A percentile compares a stretch with the other conserved stretches of the same genome.
These are phyloP conservation scores for Omphaloscelis lunosa DNA, from an alignment of 2,888 invertebrate species.

Conservation along the genomic window DNA sequence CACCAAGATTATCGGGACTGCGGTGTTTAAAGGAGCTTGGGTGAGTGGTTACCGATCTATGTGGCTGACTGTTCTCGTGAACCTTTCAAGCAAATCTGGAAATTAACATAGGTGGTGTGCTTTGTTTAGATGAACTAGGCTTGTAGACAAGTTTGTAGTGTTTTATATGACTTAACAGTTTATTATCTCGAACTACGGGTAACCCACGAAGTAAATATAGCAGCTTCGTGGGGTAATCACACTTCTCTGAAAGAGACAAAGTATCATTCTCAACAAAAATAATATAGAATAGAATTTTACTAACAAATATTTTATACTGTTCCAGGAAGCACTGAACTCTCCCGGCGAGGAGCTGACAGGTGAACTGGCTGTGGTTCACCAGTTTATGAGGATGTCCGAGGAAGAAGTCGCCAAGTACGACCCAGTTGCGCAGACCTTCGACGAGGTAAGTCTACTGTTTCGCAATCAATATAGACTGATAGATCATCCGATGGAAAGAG, in stretches of 20 bases:
- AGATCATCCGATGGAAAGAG: not conserved
- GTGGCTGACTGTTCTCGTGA: not conserved
- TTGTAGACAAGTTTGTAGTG: too few species aligned
- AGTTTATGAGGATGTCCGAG: slow-evolving; percentile 94
- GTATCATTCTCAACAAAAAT: not conserved
- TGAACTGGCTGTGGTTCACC: slow-evolving; percentile 92
- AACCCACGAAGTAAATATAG: too few species aligned
- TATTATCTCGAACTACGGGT: too few species aligned
- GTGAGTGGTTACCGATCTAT: slow-evolving; percentile 69
- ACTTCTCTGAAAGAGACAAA: too few species aligned
- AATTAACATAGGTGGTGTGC: too few species aligned
- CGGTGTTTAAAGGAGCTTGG: slow-evolving; percentile 92
- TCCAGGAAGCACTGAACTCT: slow-evolving; percentile 90
- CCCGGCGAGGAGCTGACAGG: slow-evolving; percentile 91
- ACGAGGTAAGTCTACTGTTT: slow-evolving; percentile 75
- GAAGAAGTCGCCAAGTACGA: slow-evolving; percentile 87
- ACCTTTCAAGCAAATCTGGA: too few species aligned
- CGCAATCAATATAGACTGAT: not conserved
- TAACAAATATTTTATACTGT: not conserved
- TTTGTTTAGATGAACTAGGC: too few species aligned
- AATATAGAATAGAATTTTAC: not conserved
- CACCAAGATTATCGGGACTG: slow-evolving; percentile 94
- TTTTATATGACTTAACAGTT: too few species aligned
- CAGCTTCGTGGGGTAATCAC: too few species aligned
- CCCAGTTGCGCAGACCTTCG: slow-evolving; percentile 77